phyloP scores from a whole-genome alignment of 2,113 vertebrate species.

The Oceanites oceanicus region DNA sequence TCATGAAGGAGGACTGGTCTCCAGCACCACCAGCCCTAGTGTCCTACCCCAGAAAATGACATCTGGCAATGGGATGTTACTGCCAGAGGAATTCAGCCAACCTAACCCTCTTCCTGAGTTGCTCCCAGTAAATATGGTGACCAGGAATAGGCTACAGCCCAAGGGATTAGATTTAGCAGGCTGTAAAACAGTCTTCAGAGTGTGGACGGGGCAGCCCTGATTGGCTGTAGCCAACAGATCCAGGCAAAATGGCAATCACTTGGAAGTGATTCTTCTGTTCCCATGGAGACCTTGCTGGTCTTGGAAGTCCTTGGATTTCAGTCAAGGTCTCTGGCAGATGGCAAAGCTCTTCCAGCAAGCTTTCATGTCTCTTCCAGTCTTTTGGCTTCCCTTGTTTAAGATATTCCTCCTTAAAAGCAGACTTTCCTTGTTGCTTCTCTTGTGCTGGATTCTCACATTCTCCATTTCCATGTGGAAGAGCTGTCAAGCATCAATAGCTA shows the following conservation, averaged over 20 bases:
- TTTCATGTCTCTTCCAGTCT: not conserved
- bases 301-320: not conserved
- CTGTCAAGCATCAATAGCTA: not conserved
- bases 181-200: not conserved
- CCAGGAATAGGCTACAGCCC: not conserved
- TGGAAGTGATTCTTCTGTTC: not conserved
- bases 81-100: not conserved
- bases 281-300: not conserved
- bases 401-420: not conserved
- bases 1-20: not conserved
- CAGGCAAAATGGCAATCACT: not conserved
- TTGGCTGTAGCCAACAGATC: not conserved
- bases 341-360: not conserved
- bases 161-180: not conserved
- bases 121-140: not conserved
- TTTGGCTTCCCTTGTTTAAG: not conserved
- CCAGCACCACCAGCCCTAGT: not conserved
- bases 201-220: not conserved
- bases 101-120: not conserved
- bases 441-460: not conserved
- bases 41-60: not conserved
- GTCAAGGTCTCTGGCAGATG: not conserved
- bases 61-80: not conserved
- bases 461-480: not conserved
- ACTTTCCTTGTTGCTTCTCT: not conserved